Evolutionary conservation across 2,113 vertebrate species (phyloP).

Genomic region (Dinomys branickii): DNA sequence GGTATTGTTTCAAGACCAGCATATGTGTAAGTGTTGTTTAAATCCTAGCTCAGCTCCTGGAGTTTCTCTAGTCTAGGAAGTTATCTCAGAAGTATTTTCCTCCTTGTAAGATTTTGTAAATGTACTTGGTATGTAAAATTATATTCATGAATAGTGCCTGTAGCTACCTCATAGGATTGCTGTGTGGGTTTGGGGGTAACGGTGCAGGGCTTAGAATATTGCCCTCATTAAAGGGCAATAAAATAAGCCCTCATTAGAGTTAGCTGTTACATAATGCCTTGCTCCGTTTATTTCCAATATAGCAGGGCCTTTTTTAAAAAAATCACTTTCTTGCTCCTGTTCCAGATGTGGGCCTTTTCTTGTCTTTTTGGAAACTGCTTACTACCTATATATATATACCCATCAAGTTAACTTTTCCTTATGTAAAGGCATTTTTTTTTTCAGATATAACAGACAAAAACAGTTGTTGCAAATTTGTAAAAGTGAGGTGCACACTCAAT

Average conservation of each 20-base stretch:
- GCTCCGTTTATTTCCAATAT: conserved; percentile 2
- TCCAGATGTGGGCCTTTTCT: neutral
- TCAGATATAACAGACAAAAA: neutral
- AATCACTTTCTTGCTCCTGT: neutral
- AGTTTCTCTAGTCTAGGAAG: neutral
- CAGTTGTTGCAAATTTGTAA: conserved; percentile 10
- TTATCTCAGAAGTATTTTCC: conserved; percentile 2
- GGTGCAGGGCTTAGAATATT: neutral
- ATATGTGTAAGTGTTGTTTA: neutral
- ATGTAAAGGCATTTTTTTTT: neutral
- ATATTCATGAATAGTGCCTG: neutral
- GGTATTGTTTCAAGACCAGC: neutral
- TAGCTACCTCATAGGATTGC: neutral
- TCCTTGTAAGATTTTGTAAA: neutral
- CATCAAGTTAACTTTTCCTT: neutral
- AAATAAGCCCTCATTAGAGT: neutral
- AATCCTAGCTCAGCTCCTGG: neutral
- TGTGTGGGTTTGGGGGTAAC: neutral
- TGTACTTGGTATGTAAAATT: neutral
- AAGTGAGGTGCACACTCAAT: neutral
- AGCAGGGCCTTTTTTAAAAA: neutral
- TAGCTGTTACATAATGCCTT: neutral
- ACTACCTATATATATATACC: neutral
- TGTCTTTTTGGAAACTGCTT: conserved; percentile 13
- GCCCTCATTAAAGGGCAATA: too few species aligned